Base-by-base conservation (phyloP, 1,140 invertebrate genomes). In the Anastrepha ludens region DNA sequence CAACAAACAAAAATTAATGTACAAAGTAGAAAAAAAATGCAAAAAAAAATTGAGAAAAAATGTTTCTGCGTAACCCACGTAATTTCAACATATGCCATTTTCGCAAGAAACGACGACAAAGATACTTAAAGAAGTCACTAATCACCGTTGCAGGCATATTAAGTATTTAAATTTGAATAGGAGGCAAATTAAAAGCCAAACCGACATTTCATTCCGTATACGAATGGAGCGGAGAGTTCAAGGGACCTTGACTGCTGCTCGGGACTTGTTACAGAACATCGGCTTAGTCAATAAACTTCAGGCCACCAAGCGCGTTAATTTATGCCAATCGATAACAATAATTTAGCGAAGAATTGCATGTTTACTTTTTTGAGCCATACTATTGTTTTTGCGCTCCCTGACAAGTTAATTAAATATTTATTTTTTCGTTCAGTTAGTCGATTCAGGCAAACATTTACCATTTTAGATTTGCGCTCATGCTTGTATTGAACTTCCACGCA, bases 111-210 rank as follows among this genome's bases (percentile, higher is more conserved):
- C 39, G 29, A 8, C 29, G 65, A 67, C 65, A 41, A 11, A 67
- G 9, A 67, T 20, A 67, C 29, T 39, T 67, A 29, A 5, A 20
- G 9, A 9, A 39, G 39, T 41, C 5, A 67, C 65, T 67, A 67
- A 67, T 67, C 65, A 67, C 65, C 20, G 0, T 2, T 29, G 29
- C 13, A 4, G 65, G 39, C 65, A 67, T 67, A 67, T 67, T 41
- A 39, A 41, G 65, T 67, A 67, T 67, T 67, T 67, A 67, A 67
- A 67, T 67, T 67, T 29, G 65, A 11, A 67, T 67, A 41, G 39
- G 13, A 41, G 11, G 8, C 29, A 39, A 67, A 67, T 67, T 67
- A 67, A 67, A 67, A 67, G 65, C 65, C 6, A n/a, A 6, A 67
- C 9, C 2, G 9, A 8, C 65, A 29, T 67, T 29, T 39, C 29